Evolutionary conservation across 2,797 vertebrate species (phyloP), one percentile per base, ranked within the genome.

Genomic region (Antrozous pallidus): DNA sequence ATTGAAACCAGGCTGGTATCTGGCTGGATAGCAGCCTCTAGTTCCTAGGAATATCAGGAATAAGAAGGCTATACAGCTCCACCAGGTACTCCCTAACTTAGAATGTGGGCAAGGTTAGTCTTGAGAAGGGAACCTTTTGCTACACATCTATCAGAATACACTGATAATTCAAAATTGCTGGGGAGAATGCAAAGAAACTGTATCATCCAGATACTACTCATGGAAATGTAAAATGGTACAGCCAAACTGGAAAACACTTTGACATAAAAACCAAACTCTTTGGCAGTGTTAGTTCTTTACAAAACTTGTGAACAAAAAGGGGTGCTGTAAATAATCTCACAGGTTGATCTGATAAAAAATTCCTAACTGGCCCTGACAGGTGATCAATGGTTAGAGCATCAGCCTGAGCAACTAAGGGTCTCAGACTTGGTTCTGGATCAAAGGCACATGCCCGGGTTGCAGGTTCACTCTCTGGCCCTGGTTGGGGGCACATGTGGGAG

Each of bases 1-100:
- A 99, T 96, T 0, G 99, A 99, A 92, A 99, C 98, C 96, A 99
- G 97, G 94, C 99, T 98, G 31, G 99, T 99, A 88, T 99, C 99
- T 0, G 99, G 98, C 88, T 98, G 98, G 84, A 99, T 98, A 0
- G 98, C 98, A 96, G 98, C 98, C 97, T 99, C 99, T 88, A 98
- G 58, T 70, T 98, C 97, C 98, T 98, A 98, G 65, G 96, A 82
- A 70, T 74, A 95, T 61, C 14, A 94, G 11, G 49, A 94, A 20
- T 83, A 79, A 87, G 61, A 26, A 84, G 58, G 95, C 11, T 75
- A 40, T 31, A 61, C 4, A 83, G 18, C 45, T 51, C 11, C 24
- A 90, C 40, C 8, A 87, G 80, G 38, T 63, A 56, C 22, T 74
- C 17, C 42, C 38, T 77, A 84, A 93, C 49, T 51, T 20, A 91